phyloP scores from a whole-genome alignment of 2,797 vertebrate genomes.

The Alfaro cultratus region DNA sequence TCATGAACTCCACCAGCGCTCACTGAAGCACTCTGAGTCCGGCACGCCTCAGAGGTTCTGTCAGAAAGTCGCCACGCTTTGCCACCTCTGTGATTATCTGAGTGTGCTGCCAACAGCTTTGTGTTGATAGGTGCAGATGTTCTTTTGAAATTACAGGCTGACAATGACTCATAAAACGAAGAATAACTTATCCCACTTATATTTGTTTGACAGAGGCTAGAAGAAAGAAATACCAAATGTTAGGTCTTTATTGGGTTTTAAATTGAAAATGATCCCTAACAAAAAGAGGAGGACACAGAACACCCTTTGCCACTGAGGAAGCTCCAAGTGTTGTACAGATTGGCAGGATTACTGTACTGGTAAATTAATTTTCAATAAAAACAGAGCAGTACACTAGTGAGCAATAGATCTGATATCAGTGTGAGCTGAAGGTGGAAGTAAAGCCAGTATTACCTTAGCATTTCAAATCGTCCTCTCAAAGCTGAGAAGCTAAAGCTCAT shows the following conservation, averaged over 20 bases:
- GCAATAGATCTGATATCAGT: background rate
- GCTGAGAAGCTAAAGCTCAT: background rate
- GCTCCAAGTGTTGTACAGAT: background rate
- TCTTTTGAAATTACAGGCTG: background rate
- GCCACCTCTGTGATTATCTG: conserved; percentile 7
- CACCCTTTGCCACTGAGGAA: background rate
- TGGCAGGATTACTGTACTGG: background rate
- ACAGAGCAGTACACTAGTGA: background rate
- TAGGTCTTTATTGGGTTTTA: background rate
- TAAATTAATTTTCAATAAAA: background rate
- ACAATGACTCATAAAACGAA: background rate
- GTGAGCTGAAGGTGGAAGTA: background rate
- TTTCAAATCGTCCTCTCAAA: background rate
- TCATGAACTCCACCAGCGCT: conserved; percentile 21
- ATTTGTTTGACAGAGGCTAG: background rate
- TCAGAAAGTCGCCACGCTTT: conserved; percentile 14
- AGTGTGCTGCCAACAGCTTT: conserved; percentile 7
- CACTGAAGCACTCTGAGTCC: conserved; percentile 6
- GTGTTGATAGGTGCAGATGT: background rate
- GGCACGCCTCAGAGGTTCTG: conserved; percentile 18
- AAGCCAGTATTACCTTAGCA: background rate
- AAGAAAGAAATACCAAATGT: background rate
- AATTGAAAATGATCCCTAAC: background rate
- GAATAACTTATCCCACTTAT: background rate
- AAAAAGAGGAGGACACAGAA: background rate